Conservation (phyloP, 2,888 invertebrate species). For the Deilephila elpenor region DNA sequence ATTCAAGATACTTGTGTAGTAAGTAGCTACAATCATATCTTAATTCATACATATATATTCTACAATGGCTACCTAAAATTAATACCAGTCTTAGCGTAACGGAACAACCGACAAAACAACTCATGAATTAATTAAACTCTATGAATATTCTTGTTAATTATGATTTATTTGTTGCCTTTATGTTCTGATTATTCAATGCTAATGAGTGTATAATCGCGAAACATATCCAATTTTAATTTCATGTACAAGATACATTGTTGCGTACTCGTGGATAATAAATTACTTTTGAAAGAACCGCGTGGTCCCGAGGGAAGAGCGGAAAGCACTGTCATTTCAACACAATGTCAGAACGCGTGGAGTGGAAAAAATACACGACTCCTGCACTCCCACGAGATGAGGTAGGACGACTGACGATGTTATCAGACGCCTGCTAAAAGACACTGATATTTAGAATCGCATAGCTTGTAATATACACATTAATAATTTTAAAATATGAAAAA, state of each 20-base stretch:
- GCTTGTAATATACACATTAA: no score
- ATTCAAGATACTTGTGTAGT: not conserved
- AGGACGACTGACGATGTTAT: constrained; percentile 20
- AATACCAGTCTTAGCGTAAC: constrained; percentile 7
- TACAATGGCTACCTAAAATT: not conserved
- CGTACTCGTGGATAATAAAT: not conserved
- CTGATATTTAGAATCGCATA: not conserved
- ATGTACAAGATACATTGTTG: constrained; percentile 17
- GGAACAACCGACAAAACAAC: constrained; percentile 9
- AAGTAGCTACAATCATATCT: not conserved
- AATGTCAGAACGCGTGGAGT: constrained; percentile 45
- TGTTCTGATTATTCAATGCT: constrained; percentile 22
- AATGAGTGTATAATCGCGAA: constrained; percentile 1
- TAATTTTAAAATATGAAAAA: no score
- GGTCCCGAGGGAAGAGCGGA: constrained; percentile 44
- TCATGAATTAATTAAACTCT: constrained; percentile 12
- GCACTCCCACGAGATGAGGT: constrained; percentile 47
- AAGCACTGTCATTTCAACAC: constrained; percentile 48
- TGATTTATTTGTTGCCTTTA: constrained; percentile 16
- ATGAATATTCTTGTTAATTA: constrained; percentile 27
- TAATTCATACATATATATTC: not conserved
- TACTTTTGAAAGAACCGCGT: constrained; percentile 13
- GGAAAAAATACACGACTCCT: constrained; percentile 51
- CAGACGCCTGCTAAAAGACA: constrained; percentile 19
- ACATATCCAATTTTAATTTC: constrained; percentile 18